A percentile compares a stretch with the other conserved stretches of the same genome.
phyloP scores from a whole-genome alignment of 2,113 vertebrate genomes.

The Labrus mixtus region DNA sequence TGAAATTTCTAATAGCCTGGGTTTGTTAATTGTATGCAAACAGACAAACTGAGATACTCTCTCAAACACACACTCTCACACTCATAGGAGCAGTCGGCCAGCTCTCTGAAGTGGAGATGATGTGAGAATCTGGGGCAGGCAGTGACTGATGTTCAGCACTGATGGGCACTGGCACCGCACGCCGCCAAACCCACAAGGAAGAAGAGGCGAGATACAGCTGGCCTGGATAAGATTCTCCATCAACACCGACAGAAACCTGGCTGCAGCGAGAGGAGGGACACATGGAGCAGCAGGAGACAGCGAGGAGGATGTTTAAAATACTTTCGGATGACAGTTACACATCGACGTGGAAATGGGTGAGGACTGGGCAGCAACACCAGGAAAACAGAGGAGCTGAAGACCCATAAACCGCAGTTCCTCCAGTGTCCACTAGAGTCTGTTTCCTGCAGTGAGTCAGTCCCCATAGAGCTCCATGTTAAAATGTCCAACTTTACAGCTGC shows the following conservation, averaged over 20 bases:
- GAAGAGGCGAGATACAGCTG: conserved; percentile 60
- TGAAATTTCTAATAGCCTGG: conserved; percentile 46
- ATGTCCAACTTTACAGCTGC: too few relatives aligned
- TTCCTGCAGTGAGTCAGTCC: too few relatives aligned
- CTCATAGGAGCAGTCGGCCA: conserved; percentile 24
- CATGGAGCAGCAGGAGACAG: not conserved
- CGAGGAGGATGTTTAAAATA: too few relatives aligned
- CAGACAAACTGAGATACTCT: not conserved
- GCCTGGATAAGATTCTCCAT: conserved; percentile 46
- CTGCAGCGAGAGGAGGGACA: conserved; percentile 4
- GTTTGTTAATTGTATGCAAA: conserved; percentile 56
- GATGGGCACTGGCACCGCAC: conserved; percentile 55
- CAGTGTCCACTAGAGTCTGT: too few relatives aligned
- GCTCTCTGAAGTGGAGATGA: conserved; percentile 72
- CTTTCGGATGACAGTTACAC: not conserved
- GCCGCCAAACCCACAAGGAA: conserved; percentile 37
- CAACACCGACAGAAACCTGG: conserved; percentile 39
- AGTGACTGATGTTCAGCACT: conserved; percentile 68
- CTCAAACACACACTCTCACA: not conserved
- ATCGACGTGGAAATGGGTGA: not conserved
- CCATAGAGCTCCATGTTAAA: too few relatives aligned
- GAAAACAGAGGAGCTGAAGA: too few relatives aligned
- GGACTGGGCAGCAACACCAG: too few relatives aligned
- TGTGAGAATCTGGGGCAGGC: conserved; percentile 73
- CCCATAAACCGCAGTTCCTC: too few relatives aligned